Percentiles rank a stretch among this genome's conserved stretches.
These are phyloP conservation scores for Dusona sp. DNA, from an alignment of 2,888 invertebrate species.

Conservation along the genomic window DNA sequence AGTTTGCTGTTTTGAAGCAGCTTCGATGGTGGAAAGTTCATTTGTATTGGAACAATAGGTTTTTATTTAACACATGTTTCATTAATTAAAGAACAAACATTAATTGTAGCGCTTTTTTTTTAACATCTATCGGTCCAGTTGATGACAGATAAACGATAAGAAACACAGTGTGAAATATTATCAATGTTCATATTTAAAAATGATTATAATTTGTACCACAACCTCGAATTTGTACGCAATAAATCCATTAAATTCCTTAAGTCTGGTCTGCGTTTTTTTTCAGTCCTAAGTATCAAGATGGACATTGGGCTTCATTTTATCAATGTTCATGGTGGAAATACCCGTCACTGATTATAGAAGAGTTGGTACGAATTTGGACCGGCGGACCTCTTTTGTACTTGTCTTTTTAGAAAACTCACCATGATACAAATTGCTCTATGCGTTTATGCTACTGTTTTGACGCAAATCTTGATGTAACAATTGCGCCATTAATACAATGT, in stretches of 20 bases:
- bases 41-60: not conserved
- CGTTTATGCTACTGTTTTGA: not conserved
- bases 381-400: not conserved
- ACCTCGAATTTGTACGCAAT: not conserved
- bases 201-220: not conserved
- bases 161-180: not conserved
- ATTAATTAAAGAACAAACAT: not conserved
- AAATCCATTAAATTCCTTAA: not conserved
- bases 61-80: not conserved
- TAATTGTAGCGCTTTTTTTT: not conserved
- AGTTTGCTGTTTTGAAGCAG: not conserved
- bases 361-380: not conserved
- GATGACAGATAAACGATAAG: not conserved
- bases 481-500: not conserved
- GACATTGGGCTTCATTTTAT: constrained; percentile 15
- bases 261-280: not conserved
- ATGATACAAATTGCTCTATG: not conserved
- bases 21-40: not conserved
- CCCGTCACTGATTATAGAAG: not conserved
- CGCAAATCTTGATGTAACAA: not conserved
- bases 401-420: not conserved
- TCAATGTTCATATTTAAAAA: not conserved
- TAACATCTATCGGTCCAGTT: not conserved
- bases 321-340: not conserved
- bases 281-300: not conserved